These are phyloP conservation scores for Peromyscus leucopus DNA, from an alignment of 2,113 vertebrate genomes.

Conservation along the genomic window DNA sequence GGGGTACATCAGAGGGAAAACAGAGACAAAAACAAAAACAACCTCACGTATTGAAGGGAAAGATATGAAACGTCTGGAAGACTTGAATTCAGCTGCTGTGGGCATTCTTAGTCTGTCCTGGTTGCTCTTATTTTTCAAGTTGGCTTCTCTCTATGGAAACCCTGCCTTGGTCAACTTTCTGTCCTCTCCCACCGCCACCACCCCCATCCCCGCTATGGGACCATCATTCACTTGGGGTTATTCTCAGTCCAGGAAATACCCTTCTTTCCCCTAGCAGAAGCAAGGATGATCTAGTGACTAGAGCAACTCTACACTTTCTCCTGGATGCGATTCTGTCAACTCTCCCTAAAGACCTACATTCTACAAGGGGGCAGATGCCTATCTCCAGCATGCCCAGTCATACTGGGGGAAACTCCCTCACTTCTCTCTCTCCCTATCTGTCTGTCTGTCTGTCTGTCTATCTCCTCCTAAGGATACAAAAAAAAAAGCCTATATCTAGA, in stretches of 20 bases:
- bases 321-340: neutral
- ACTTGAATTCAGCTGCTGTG: neutral
- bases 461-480: neutral
- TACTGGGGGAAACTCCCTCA: neutral
- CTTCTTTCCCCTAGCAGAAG: neutral
- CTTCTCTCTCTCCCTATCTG: neutral
- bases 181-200: neutral
- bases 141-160: neutral
- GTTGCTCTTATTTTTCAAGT: neutral
- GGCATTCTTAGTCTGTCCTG: neutral
- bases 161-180: neutral
- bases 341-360: neutral
- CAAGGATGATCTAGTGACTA: neutral
- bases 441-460: neutral
- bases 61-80: neutral
- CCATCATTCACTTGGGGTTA: neutral
- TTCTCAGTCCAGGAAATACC: neutral
- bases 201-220: neutral
- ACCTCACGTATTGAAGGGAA: neutral
- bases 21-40: neutral
- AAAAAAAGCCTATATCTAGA: neutral
- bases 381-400: neutral
- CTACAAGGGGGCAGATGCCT: neutral
- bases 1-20: slow-evolving; percentile 18
- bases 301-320: neutral